These are phyloP conservation scores for Octodon degus DNA, from an alignment of 2,113 vertebrate species.

Conservation along the genomic window DNA sequence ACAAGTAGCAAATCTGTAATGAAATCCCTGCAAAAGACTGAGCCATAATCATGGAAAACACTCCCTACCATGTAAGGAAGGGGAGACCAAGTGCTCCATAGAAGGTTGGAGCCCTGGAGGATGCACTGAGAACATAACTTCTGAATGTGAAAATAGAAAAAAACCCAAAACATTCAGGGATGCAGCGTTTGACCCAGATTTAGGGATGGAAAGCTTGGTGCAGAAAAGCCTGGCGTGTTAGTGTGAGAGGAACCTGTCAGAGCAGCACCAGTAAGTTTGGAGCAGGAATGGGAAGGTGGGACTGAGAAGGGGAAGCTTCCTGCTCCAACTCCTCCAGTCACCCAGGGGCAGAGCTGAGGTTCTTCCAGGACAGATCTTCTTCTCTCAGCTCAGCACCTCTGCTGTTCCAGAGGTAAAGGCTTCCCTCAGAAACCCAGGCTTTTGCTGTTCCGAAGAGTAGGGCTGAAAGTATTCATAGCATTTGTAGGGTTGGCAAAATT, in stretches of 20 bases:
- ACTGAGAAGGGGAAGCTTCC: not conserved
- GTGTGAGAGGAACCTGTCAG: not conserved
- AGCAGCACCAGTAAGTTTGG: not conserved
- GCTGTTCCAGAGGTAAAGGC: not conserved
- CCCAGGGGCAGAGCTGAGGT: not conserved
- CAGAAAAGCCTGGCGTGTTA: not conserved
- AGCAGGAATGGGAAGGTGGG: not conserved
- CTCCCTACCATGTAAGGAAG: not conserved
- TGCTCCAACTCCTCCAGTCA: not conserved
- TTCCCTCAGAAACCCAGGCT: not conserved
- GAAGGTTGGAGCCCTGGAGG: not conserved
- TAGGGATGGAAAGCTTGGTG: not conserved
- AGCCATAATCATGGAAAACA: conserved; percentile 17
- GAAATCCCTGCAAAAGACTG: conserved; percentile 41
- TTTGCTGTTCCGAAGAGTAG: not conserved
- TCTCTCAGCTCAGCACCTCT: not conserved
- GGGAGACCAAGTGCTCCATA: not conserved
- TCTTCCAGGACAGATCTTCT: not conserved
- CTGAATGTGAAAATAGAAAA: conserved; percentile 26
- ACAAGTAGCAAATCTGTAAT: not conserved
- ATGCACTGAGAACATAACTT: not conserved
- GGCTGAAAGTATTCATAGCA: not conserved
- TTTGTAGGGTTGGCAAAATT: conserved; percentile 12
- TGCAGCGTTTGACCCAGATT: not conserved
- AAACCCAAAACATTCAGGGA: not conserved